Percentiles rank a stretch among this genome's conserved stretches.
These are phyloP conservation scores for Argyrosomus regius DNA, from an alignment of 2,797 vertebrate species.

Conservation along the genomic window DNA sequence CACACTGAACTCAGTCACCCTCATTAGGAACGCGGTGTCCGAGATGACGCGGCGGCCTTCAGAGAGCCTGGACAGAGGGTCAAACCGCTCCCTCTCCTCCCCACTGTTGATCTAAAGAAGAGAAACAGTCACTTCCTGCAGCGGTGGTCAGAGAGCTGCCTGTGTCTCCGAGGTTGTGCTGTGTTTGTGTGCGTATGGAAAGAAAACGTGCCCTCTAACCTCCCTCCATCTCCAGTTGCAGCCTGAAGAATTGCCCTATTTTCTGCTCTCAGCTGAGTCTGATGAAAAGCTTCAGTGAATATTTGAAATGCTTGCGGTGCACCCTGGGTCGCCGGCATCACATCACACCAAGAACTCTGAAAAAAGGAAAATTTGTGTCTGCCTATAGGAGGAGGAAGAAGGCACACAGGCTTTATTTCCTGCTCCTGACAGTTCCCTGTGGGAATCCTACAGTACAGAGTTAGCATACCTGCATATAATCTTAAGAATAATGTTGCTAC, in stretches of 20 bases:
- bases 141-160: constrained; percentile 38
- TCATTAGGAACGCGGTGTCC: constrained; percentile 26
- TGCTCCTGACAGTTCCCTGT: constrained; percentile 17
- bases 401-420: neutral
- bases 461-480: neutral
- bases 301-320: constrained; percentile 57
- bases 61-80: neutral
- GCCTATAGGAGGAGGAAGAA: neutral
- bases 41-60: constrained; percentile 23
- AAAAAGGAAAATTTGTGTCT: neutral
- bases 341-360: neutral
- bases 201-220: constrained; percentile 54
- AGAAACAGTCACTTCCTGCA: constrained; percentile 63
- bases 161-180: constrained; percentile 38
- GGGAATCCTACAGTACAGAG: constrained; percentile 15
- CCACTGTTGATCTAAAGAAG: constrained; percentile 23
- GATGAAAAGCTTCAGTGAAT: constrained; percentile 41
- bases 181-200: constrained; percentile 37
- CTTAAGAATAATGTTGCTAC: neutral
- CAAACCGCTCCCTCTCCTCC: neutral
- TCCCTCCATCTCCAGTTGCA: constrained; percentile 35
- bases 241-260: constrained; percentile 10
- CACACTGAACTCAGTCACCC: constrained; percentile 39
- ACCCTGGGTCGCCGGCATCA: neutral
- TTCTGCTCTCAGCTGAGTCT: constrained; percentile 48